Conservation (phyloP, 2,113 vertebrate genomes). For the Anoura caudifer region DNA sequence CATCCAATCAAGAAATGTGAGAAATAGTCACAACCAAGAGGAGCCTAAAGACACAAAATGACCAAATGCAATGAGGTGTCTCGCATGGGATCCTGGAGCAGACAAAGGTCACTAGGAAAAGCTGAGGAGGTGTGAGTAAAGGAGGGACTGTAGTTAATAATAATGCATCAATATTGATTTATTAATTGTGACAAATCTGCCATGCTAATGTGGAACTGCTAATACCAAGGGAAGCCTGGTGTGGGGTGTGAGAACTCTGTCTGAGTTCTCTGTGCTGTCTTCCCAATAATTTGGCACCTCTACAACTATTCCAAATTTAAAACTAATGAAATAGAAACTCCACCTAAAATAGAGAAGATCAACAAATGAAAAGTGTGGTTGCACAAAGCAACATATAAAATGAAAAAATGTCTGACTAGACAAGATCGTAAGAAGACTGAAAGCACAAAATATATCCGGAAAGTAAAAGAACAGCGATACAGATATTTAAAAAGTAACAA, state of each 20-base stretch:
- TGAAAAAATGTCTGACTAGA: not conserved
- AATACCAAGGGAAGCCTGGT: not conserved
- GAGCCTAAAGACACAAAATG: not conserved
- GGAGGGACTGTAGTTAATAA: not conserved
- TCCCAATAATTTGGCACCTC: not conserved
- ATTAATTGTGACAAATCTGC: not conserved
- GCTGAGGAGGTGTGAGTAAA: not conserved
- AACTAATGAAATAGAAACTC: not conserved
- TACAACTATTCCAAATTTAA: not conserved
- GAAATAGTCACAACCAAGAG: not conserved
- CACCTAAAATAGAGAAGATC: not conserved
- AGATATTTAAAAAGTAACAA: not conserved
- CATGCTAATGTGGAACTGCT: not conserved
- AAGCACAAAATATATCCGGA: not conserved
- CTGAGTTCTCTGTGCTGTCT: not conserved
- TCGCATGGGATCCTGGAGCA: not conserved
- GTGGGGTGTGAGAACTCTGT: not conserved
- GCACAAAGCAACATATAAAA: not conserved
- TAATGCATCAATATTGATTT: not conserved
- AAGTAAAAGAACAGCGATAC: not conserved
- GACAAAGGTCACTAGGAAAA: not conserved
- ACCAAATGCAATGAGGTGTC: not conserved
- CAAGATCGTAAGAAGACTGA: not conserved
- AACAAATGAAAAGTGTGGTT: not conserved
- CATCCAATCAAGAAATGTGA: not conserved